Percentiles rank a stretch among this genome's conserved stretches.
phyloP scores from a whole-genome alignment of 1,140 invertebrate genomes.

The Hylaeus volcanicus region DNA sequence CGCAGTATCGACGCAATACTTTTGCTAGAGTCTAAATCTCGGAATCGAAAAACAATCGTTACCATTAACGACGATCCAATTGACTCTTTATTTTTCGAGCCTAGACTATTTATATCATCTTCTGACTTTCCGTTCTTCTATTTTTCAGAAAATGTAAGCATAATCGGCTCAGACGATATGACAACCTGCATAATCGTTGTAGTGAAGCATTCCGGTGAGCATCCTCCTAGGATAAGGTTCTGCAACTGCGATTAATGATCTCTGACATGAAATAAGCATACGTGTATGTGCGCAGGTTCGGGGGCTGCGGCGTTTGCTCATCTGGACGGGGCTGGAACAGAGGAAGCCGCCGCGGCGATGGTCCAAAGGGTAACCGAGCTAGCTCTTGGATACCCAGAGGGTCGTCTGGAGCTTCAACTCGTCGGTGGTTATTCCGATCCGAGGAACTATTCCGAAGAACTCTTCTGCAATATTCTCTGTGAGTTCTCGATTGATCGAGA shows the following conservation, averaged over 20 bases:
- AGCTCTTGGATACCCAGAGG: slow-evolving; percentile 90
- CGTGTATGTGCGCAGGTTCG: slow-evolving; percentile 84
- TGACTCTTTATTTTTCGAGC: no score
- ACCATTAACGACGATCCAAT: slow-evolving; percentile 6
- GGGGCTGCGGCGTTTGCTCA: slow-evolving; percentile 93
- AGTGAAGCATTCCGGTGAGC: slow-evolving; percentile 93
- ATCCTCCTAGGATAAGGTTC: slow-evolving; percentile 9
- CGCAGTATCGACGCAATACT: slow-evolving; percentile 23
- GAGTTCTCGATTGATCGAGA: slow-evolving; percentile 77
- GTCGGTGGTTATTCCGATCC: slow-evolving; percentile 94
- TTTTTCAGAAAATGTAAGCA: slow-evolving; percentile 89
- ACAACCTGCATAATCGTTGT: slow-evolving; percentile 96
- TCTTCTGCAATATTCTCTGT: slow-evolving; percentile 95
- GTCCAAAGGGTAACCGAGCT: slow-evolving; percentile 91
- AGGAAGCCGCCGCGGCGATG: slow-evolving; percentile 90
- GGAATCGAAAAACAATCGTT: not conserved
- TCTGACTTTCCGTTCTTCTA: not conserved
- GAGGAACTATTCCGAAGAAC: slow-evolving; percentile 90
- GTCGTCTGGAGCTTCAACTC: slow-evolving; percentile 92
- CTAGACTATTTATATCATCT: not conserved
- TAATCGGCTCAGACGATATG: slow-evolving; percentile 95
- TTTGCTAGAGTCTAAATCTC: slow-evolving; percentile 35
- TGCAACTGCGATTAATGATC: no score
- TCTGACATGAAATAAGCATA: not conserved
- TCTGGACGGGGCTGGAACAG: slow-evolving; percentile 92